These are phyloP conservation scores for Sinosuthora webbiana DNA, from an alignment of 2,113 vertebrate genomes.

Conservation along the genomic window DNA sequence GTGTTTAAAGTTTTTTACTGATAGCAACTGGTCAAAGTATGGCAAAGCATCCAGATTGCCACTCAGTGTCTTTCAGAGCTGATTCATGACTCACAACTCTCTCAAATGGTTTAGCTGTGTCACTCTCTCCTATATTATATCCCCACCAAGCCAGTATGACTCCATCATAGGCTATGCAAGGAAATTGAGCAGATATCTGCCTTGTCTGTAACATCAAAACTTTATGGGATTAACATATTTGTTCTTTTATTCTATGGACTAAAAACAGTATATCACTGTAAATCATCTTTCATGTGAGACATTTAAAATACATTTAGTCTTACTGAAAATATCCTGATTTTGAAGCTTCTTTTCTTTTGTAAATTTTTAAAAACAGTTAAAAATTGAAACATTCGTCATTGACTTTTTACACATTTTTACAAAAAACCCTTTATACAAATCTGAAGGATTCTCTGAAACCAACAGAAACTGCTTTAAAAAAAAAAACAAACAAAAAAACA, in stretches of 20 bases:
- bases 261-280: not conserved
- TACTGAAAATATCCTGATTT: not conserved
- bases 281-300: not conserved
- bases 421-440: not conserved
- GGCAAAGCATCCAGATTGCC: not conserved
- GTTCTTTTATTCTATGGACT: not conserved
- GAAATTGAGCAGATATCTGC: not conserved
- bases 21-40: not conserved
- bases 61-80: not conserved
- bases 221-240: not conserved
- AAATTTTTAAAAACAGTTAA: not conserved
- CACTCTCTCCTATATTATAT: not conserved
- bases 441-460: not conserved
- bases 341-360: not conserved
- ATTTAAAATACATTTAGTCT: not conserved
- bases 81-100: not conserved
- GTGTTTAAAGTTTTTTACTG: not conserved
- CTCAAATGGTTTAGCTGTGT: not conserved
- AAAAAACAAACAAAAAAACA: too few relatives aligned
- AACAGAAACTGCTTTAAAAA: not conserved
- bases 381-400: not conserved
- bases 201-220: not conserved
- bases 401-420: not conserved
- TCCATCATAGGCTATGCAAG: not conserved
- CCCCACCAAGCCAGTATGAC: not conserved